phyloP scores from a whole-genome alignment of 1,140 invertebrate genomes.

The Ctenoplectra terminalis region DNA sequence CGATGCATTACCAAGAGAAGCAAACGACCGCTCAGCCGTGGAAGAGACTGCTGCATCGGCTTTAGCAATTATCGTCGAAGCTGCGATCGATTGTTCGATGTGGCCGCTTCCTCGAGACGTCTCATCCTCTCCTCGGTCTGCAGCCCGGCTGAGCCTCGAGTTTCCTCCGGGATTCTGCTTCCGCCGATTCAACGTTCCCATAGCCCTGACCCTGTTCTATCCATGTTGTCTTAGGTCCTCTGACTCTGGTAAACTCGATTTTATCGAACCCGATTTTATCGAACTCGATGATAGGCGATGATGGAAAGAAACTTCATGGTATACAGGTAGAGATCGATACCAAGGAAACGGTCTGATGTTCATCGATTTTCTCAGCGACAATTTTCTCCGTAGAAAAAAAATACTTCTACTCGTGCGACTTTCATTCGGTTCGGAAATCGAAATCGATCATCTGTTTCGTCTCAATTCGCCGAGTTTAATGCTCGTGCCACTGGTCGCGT shows the following conservation, averaged over 20 bases:
- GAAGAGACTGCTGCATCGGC: conserved; percentile 19
- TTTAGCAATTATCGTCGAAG: conserved; percentile 52
- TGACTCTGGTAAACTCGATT: not conserved
- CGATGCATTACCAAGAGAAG: conserved; percentile 19
- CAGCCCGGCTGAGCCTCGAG: not conserved
- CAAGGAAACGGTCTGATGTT: not conserved
- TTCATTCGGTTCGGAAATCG: not conserved
- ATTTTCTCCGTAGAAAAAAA: too few relatives aligned
- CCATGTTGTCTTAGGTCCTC: not conserved
- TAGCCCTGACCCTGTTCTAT: conserved; percentile 12
- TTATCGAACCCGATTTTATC: conserved; percentile 14
- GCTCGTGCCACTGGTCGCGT: not conserved
- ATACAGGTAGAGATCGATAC: not conserved
- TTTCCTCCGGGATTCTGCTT: not conserved
- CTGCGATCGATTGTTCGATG: conserved; percentile 48
- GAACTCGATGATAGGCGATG: too few relatives aligned
- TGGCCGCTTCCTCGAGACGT: conserved; percentile 24
- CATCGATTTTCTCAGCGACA: conserved; percentile 18
- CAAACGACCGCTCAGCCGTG: not conserved
- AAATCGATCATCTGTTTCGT: not conserved
- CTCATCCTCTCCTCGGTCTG: not conserved
- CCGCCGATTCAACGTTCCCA: not conserved
- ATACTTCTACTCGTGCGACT: too few relatives aligned
- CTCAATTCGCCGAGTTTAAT: not conserved
- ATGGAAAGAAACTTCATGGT: not conserved